A percentile compares a stretch with the other conserved stretches of the same genome.
Evolutionary conservation across 1,140 invertebrate genomes (phyloP).

Genomic region (Drosophila nasuta): DNA sequence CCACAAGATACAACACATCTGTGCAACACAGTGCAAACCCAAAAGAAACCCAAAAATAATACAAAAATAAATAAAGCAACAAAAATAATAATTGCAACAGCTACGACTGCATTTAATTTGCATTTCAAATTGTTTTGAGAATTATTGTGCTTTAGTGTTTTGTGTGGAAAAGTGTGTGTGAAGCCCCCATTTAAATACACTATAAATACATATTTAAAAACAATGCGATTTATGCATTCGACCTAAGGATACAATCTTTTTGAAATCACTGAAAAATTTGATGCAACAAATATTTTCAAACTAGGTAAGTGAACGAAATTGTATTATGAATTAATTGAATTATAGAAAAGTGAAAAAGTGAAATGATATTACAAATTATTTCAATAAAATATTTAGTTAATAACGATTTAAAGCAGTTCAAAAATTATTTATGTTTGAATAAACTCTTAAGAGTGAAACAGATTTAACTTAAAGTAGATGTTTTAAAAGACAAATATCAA

Average conservation of each 20-base stretch:
- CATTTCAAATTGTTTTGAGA: slow-evolving; percentile 28
- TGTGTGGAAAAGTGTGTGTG: slow-evolving; percentile 12
- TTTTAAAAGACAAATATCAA: neutral
- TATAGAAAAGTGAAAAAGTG: neutral
- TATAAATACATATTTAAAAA: slow-evolving; percentile 32
- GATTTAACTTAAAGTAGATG: too few relatives aligned
- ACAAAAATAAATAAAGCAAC: slow-evolving; percentile 24
- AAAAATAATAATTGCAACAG: slow-evolving; percentile 31
- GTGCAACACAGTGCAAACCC: slow-evolving; percentile 28
- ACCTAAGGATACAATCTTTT: slow-evolving; percentile 40
- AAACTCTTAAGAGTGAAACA: too few relatives aligned
- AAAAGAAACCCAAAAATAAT: slow-evolving; percentile 17
- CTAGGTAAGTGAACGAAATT: slow-evolving; percentile 29
- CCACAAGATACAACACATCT: slow-evolving; percentile 40
- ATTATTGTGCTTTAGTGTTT: slow-evolving; percentile 1
- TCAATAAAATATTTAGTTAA: too few relatives aligned
- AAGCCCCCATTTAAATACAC: slow-evolving; percentile 29
- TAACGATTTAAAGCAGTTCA: too few relatives aligned
- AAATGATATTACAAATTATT: too few relatives aligned
- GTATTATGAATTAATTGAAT: neutral
- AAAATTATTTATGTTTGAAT: too few relatives aligned
- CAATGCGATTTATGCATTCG: slow-evolving; percentile 29
- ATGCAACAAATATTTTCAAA: slow-evolving; percentile 30
- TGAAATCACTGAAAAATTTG: slow-evolving; percentile 25
- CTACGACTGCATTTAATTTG: slow-evolving; percentile 45